A percentile compares a stretch with the other conserved stretches of the same genome.
These are phyloP conservation scores for Hirtodrosophila duncani DNA, from an alignment of 2,888 invertebrate genomes.

Conservation along the genomic window DNA sequence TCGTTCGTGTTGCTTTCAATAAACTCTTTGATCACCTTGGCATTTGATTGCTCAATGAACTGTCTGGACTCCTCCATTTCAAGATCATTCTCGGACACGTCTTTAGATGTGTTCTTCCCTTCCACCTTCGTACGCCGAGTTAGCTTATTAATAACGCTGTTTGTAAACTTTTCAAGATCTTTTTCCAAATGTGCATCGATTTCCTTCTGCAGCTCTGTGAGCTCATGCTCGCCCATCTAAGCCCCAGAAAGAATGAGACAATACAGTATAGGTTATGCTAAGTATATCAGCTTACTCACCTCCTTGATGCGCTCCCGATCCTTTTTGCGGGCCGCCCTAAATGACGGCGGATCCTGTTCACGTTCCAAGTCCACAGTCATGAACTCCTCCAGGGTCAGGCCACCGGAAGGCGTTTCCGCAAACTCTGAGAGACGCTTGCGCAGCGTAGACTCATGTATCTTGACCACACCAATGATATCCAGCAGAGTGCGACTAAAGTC, in stretches of 20 bases:
- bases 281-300: conserved; percentile 78
- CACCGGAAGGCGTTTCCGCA: conserved; percentile 96
- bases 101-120: conserved; percentile 9
- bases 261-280: too few relatives aligned
- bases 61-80: conserved; percentile 78
- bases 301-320: conserved; percentile 91
- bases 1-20: conserved; percentile 72
- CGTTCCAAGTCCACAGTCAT: conserved; percentile 97
- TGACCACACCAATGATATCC: conserved; percentile 95
- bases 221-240: conserved; percentile 81
- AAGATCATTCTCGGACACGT: conserved; percentile 54
- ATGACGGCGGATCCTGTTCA: conserved; percentile 96
- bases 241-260: neutral
- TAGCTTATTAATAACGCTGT: conserved; percentile 43
- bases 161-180: conserved; percentile 80
- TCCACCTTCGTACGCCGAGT: conserved; percentile 17
- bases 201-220: conserved; percentile 89
- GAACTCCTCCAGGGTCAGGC: conserved; percentile 96
- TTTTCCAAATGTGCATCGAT: conserved; percentile 90
- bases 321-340: conserved; percentile 92
- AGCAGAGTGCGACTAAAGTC: conserved; percentile 91
- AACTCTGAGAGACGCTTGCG: conserved; percentile 95
- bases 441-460: conserved; percentile 95
- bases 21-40: conserved; percentile 78
- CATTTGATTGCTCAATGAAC: conserved; percentile 79